Conservation (phyloP, 2,113 vertebrate genomes). For the Chiloscyllium plagiosum region DNA sequence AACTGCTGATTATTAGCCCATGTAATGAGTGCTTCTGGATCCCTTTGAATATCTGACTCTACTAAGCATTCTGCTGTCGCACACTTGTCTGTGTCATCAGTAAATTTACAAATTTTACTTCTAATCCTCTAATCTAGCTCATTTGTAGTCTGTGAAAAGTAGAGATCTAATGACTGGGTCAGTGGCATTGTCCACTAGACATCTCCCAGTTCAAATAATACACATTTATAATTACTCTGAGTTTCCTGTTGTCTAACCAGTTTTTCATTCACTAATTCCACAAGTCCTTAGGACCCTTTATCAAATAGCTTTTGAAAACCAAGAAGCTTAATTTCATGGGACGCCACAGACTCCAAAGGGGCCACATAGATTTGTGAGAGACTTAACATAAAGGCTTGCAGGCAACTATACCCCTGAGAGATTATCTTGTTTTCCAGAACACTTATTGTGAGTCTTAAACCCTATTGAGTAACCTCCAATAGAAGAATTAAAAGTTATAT, state of each 20-base stretch:
- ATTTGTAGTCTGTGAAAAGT: background rate
- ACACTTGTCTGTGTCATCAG: background rate
- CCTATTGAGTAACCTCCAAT: background rate
- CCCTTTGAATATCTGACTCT: background rate
- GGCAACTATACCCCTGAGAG: background rate
- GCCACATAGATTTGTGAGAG: background rate
- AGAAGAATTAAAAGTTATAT: background rate
- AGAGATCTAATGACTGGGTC: constrained; percentile 1
- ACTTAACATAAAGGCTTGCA: background rate
- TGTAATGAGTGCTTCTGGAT: background rate
- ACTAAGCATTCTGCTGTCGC: background rate
- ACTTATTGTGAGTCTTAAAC: background rate
- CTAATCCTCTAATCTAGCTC: constrained; percentile 30
- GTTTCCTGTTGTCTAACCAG: background rate
- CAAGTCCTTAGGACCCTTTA: background rate
- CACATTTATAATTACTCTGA: constrained; percentile 14
- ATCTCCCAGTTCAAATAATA: constrained; percentile 15
- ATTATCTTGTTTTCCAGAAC: background rate
- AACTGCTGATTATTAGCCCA: background rate
- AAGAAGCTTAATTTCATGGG: constrained; percentile 2
- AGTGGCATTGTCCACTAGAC: background rate
- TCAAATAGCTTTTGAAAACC: constrained; percentile 18
- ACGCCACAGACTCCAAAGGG: background rate
- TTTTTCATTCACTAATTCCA: background rate
- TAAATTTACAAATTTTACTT: constrained; percentile 23